These are phyloP conservation scores for Ophion ellenae DNA, from an alignment of 2,888 invertebrate genomes.

Conservation along the genomic window DNA sequence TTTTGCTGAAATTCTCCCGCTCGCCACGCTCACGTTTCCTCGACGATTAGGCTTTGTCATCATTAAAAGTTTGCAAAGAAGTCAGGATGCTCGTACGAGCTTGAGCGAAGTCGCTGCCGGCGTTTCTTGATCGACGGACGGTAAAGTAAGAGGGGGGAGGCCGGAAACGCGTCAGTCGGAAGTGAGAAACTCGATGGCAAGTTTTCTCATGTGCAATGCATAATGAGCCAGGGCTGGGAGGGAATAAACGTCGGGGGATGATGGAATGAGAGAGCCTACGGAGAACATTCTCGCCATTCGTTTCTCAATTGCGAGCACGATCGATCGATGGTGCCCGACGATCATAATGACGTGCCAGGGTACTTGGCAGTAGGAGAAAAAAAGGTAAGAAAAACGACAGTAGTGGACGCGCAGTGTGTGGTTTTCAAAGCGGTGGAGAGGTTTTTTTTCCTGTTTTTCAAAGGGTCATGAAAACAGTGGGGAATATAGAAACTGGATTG, in stretches of 20 bases:
- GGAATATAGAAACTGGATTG: too few species aligned
- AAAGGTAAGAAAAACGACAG: too few species aligned
- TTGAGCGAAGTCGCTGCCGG: slow-evolving; percentile 74
- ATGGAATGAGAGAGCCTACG: slow-evolving; percentile 81
- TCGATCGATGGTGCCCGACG: not conserved
- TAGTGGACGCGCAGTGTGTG: too few species aligned
- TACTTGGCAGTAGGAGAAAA: too few species aligned
- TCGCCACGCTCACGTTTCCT: slow-evolving; percentile 74
- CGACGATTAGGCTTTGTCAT: slow-evolving; percentile 82
- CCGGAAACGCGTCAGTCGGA: slow-evolving; percentile 48
- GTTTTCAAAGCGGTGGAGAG: too few species aligned
- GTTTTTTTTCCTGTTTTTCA: too few species aligned
- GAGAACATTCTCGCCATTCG: slow-evolving; percentile 75
- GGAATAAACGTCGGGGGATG: slow-evolving; percentile 64
- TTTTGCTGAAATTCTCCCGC: not conserved
- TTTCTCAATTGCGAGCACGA: slow-evolving; percentile 1
- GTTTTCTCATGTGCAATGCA: slow-evolving; percentile 84
- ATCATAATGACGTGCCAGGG: too few species aligned
- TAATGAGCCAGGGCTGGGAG: slow-evolving; percentile 78
- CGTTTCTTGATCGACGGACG: slow-evolving; percentile 65
- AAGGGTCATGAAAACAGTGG: too few species aligned
- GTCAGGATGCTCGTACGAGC: slow-evolving; percentile 70
- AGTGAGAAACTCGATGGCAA: slow-evolving; percentile 77
- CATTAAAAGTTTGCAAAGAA: slow-evolving; percentile 84
- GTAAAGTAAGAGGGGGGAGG: slow-evolving; percentile 20